A percentile compares a stretch with the other conserved stretches of the same genome.
Conservation (phyloP, 2,113 vertebrate species). For the Heptranchias perlo region DNA sequence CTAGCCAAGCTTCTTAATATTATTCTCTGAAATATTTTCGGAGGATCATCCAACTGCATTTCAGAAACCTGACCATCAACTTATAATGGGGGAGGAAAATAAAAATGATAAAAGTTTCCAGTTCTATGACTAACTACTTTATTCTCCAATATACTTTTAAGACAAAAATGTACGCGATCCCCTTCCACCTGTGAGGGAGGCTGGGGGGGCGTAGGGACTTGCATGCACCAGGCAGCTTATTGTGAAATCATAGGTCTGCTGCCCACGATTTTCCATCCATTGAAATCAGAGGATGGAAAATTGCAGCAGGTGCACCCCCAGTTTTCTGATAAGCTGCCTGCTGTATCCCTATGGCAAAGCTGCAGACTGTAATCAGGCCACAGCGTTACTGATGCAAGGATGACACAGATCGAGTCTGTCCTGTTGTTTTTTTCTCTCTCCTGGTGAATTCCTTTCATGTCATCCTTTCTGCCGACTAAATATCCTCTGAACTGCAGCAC, state of each 20-base stretch:
- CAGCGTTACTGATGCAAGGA: slow-evolving; percentile 8
- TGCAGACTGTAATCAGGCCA: neutral
- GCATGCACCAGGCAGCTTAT: neutral
- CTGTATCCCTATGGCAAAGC: neutral
- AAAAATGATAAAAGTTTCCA: neutral
- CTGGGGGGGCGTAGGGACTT: too few relatives aligned
- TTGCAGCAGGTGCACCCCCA: slow-evolving; percentile 3
- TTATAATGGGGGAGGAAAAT: neutral
- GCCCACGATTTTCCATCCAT: neutral
- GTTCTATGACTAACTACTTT: neutral
- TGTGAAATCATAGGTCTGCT: neutral
- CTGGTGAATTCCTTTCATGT: slow-evolving; percentile 5
- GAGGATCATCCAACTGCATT: neutral
- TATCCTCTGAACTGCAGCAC: slow-evolving; percentile 2
- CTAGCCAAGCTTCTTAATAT: neutral
- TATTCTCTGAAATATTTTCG: neutral
- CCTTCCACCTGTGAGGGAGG: neutral
- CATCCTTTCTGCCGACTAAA: slow-evolving; percentile 24
- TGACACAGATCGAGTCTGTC: slow-evolving; percentile 31
- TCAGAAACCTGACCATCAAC: neutral
- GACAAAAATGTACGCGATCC: neutral
- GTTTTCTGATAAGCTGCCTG: neutral
- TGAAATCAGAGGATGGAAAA: slow-evolving; percentile 21
- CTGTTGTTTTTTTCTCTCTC: slow-evolving; percentile 22
- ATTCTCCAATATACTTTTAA: slow-evolving; percentile 3